Base-by-base conservation (phyloP, 2,797 vertebrate genomes). In the Echiichthys vipera region DNA sequence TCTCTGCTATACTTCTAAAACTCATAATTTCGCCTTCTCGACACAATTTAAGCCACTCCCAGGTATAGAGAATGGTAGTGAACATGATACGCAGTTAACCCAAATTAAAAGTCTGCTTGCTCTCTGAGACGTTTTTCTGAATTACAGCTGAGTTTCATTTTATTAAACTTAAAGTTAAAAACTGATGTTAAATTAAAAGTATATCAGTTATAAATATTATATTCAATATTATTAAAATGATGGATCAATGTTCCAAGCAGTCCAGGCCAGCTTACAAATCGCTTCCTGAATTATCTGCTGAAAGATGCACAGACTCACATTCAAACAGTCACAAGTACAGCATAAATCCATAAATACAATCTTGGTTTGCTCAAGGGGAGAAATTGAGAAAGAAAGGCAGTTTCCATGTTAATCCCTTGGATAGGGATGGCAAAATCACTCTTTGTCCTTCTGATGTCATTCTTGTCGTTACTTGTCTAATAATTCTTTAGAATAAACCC, bases 391-490 rank as follows among this genome's bases (percentile, higher is more conserved):
- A 78, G 58, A 63, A 62, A 66, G 24, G 74, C 65, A 71, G 72
- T 74, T 83, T 87, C 63, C 73, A 71, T 89, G 85, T 88, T 92
- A 93, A 93, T 93, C 89, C 84, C 80, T 69, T 72, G 72, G 78
- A 91, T 85, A 86, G 80, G 74, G 75, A 71, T 78, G 77, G 70
- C 53, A 84, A 83, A 91, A 90, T 92, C 78, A 80, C 55, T 84
- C 65, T 77, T 79, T 92, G 90, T 91, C 90, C 90, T 93, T 92
- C 87, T 92, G 79, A 85, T 90, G 89, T 90, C 86, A 92, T 90
- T 85, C 84, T 80, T 85, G 71, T 82, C 67, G 77, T 86, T 80
- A 81, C 76, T 84, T 70, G 78, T 84, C 77, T 78, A 84, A 87
- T 86, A 69, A 82, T 81, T 77, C 46, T 68, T 75, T 40, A n/a